Conservation (phyloP, 1,140 invertebrate species). For the Meloidogyne exigua region DNA sequence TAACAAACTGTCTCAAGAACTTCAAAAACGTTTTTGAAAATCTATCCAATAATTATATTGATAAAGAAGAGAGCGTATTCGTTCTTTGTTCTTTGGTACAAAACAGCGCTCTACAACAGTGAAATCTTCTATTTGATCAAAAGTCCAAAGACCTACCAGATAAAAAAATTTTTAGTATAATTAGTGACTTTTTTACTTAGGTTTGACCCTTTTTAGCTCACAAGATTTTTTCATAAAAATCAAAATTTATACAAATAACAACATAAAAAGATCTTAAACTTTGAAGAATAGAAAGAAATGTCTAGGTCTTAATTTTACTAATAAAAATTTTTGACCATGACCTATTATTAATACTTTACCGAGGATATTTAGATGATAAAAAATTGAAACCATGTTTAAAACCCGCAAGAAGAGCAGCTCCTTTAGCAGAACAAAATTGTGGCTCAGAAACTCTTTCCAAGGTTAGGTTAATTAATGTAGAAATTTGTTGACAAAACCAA, state of each 20-base stretch:
- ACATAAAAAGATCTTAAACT: no score
- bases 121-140: neutral
- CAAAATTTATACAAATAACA: no score
- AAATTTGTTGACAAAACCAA: constrained; percentile 81
- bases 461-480: constrained; percentile 75
- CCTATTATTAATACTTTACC: no score
- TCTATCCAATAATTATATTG: neutral
- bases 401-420: constrained; percentile 57
- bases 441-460: constrained; percentile 72
- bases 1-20: neutral
- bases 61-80: neutral
- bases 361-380: neutral
- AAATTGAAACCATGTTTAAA: constrained; percentile 25
- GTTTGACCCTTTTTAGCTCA: no score
- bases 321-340: no score
- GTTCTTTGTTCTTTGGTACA: neutral
- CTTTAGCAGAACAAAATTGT: constrained; percentile 54
- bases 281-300: no score
- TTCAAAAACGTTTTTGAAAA: neutral
- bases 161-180: neutral
- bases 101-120: neutral
- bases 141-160: neutral
- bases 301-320: no score
- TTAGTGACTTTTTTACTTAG: no score
- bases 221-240: no score